Evolutionary conservation across 2,797 vertebrate genomes (phyloP).

Genomic region (Varecia variegata): DNA sequence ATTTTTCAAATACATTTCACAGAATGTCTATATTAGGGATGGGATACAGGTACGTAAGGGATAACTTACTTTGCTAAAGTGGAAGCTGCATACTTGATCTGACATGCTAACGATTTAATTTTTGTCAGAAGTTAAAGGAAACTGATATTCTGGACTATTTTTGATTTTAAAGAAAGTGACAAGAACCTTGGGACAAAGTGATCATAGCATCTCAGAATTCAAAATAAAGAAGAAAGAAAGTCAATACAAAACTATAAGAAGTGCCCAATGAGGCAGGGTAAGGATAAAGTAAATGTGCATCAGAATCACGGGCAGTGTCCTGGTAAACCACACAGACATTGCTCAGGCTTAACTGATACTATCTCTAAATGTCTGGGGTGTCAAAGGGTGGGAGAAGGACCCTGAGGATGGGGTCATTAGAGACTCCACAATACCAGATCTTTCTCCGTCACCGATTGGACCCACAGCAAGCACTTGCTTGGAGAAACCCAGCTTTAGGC

Average conservation of each 20-base stretch:
- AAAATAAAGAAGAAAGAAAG: neutral
- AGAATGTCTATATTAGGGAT: neutral
- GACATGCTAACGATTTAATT: neutral
- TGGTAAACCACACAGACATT: neutral
- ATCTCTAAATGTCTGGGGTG: neutral
- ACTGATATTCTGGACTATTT: neutral
- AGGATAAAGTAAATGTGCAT: neutral
- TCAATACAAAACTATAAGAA: neutral
- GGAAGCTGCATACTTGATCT: neutral
- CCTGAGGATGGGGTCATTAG: neutral
- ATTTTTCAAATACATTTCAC: neutral
- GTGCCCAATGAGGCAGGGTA: neutral
- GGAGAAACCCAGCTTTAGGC: neutral
- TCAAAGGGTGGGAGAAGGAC: neutral
- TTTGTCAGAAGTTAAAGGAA: neutral
- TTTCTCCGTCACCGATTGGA: neutral
- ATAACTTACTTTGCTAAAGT: neutral
- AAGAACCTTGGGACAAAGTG: neutral
- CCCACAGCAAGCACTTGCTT: neutral
- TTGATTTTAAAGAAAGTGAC: neutral
- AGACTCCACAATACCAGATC: neutral
- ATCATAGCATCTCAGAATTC: neutral
- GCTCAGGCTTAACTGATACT: neutral
- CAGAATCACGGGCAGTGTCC: neutral
- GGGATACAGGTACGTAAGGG: neutral